A percentile compares a stretch with the other conserved stretches of the same genome.
phyloP scores from a whole-genome alignment of 2,113 vertebrate species.

The Puma concolor region DNA sequence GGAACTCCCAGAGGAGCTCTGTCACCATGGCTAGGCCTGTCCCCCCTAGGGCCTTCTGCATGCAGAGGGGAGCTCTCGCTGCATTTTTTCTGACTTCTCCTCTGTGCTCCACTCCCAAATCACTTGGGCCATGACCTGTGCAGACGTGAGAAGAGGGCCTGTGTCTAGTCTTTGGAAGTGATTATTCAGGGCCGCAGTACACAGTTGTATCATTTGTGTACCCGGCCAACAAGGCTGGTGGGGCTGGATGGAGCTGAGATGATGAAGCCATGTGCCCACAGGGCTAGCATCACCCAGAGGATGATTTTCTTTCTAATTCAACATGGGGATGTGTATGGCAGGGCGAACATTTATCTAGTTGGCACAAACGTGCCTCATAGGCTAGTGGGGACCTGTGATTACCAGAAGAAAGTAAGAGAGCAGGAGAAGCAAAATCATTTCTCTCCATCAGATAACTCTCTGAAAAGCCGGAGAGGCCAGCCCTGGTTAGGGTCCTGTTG shows the following conservation, averaged over 20 bases:
- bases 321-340: background rate
- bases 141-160: background rate
- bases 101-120: slow-evolving; percentile 17
- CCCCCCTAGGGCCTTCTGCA: background rate
- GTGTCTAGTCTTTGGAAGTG: background rate
- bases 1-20: background rate
- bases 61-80: background rate
- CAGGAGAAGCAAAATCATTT: background rate
- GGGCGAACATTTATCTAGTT: slow-evolving; percentile 33
- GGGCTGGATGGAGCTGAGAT: slow-evolving; percentile 26
- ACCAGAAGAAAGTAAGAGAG: background rate
- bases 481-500: background rate
- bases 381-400: background rate
- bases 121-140: background rate
- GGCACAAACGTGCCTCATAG: background rate
- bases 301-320: background rate
- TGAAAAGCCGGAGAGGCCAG: background rate
- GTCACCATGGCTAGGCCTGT: background rate
- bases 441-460: slow-evolving; percentile 1
- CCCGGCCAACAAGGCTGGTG: background rate
- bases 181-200: background rate
- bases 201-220: background rate
- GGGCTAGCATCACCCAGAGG: background rate
- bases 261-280: background rate
- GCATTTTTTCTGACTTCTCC: background rate